Evolutionary conservation across 2,888 invertebrate species (phyloP).

Genomic region (Hedya salicella): DNA sequence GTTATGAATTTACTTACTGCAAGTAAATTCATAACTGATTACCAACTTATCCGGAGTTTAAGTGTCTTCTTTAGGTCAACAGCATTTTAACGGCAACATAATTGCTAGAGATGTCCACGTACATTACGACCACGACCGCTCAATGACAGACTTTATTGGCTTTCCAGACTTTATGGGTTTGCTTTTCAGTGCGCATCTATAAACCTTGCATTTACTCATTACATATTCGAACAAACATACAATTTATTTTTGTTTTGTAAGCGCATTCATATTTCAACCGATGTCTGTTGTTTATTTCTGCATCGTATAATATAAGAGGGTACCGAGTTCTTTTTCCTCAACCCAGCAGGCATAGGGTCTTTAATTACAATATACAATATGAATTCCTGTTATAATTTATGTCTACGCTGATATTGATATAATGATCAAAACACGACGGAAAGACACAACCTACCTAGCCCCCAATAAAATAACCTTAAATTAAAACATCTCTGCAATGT

Average conservation of each 20-base stretch:
- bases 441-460: too few relatives aligned
- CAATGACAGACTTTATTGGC: conserved; percentile 26
- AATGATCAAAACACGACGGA: too few relatives aligned
- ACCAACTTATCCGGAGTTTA: conserved; percentile 20
- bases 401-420: not conserved
- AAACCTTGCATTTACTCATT: conserved; percentile 13
- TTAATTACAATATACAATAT: not conserved
- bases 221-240: conserved; percentile 15
- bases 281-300: not conserved
- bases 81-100: conserved; percentile 36
- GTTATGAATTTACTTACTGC: conserved; percentile 3
- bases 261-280: not conserved
- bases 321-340: not conserved
- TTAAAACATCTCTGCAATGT: too few relatives aligned
- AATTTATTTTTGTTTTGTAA: not conserved
- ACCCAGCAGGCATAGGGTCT: not conserved
- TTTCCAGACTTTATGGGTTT: conserved; percentile 22
- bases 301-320: not conserved
- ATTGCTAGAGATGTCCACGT: conserved; percentile 29
- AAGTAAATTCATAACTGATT: conserved; percentile 12
- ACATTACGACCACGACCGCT: conserved; percentile 33
- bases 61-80: conserved; percentile 37
- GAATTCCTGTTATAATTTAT: not conserved
- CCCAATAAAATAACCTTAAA: too few relatives aligned
- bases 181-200: conserved; percentile 9